Percentiles rank a stretch among this genome's conserved stretches.
Evolutionary conservation across 2,113 vertebrate species (phyloP).

Genomic region (Ranitomeya imitator): DNA sequence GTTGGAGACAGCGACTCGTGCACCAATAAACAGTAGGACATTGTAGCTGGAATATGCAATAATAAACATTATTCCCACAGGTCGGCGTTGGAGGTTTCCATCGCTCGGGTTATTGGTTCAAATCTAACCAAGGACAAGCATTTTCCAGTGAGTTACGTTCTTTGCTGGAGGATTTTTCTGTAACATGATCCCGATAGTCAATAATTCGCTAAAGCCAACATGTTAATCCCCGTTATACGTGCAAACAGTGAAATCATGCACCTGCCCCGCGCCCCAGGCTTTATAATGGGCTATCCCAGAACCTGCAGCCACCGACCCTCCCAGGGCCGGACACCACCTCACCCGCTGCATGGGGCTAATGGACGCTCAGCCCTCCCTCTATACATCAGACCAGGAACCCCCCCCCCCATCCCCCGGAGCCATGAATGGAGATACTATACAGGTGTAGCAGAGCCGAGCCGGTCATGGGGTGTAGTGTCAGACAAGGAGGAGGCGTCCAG

Average conservation of each 20-base stretch:
- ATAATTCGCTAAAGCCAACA: neutral
- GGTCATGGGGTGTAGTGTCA: neutral
- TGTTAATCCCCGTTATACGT: neutral
- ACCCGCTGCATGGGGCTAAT: neutral
- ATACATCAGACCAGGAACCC: neutral
- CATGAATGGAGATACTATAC: neutral
- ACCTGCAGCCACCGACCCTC: neutral
- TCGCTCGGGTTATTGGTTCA: too few species aligned
- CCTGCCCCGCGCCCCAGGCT: neutral
- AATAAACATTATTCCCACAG: too few species aligned
- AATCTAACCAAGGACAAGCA: too few species aligned
- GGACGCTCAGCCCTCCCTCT: neutral
- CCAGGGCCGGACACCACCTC: neutral
- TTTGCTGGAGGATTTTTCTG: neutral
- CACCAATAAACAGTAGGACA: too few species aligned
- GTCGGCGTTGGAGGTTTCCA: too few species aligned
- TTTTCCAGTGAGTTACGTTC: neutral
- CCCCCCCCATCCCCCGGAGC: too few species aligned
- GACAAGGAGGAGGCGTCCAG: neutral
- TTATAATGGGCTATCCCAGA: neutral
- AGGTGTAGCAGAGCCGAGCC: neutral
- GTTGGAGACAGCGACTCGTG: too few species aligned
- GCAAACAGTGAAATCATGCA: neutral
- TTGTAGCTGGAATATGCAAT: too few species aligned
- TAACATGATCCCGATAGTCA: neutral